A percentile compares a stretch with the other conserved stretches of the same genome.
These are phyloP conservation scores for Drosophila bifasciata DNA, from an alignment of 1,140 invertebrate genomes.

Conservation along the genomic window DNA sequence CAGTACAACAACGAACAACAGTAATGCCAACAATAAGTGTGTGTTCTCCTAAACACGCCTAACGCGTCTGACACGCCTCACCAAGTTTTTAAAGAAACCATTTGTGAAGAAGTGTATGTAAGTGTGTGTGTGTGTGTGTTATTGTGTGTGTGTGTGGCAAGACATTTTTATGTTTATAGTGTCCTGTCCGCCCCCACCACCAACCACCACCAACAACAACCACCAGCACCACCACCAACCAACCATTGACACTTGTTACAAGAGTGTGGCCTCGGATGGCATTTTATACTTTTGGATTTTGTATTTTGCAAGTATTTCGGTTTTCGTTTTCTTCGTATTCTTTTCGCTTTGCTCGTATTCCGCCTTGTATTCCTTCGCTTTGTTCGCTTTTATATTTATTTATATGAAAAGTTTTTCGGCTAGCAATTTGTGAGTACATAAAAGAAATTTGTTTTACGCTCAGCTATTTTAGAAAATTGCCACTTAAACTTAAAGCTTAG, in stretches of 20 bases:
- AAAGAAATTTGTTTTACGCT: constrained; percentile 79
- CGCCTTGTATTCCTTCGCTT: no score
- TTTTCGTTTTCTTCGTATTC: no score
- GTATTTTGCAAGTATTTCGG: constrained; percentile 14
- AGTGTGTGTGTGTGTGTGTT: neutral
- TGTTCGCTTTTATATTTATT: constrained; percentile 80
- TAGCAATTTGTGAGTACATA: constrained; percentile 80
- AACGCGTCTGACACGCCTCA: constrained; percentile 58
- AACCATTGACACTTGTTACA: constrained; percentile 79
- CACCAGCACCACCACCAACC: no score
- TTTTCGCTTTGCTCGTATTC: no score
- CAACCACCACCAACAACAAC: no score
- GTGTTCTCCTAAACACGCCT: constrained; percentile 59
- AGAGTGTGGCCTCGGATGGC: constrained; percentile 53
- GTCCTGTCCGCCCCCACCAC: constrained; percentile 11
- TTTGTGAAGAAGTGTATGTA: constrained; percentile 16
- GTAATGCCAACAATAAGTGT: constrained; percentile 28
- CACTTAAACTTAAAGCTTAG: constrained; percentile 75
- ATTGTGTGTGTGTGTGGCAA: constrained; percentile 39
- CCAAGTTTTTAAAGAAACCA: constrained; percentile 71
- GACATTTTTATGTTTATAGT: constrained; percentile 77
- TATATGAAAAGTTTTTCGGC: constrained; percentile 80
- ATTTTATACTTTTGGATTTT: constrained; percentile 64
- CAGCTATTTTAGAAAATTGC: constrained; percentile 79
- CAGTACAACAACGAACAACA: constrained; percentile 13